Base-by-base conservation (phyloP, 2,797 vertebrate genomes). In the Allobates femoralis region DNA sequence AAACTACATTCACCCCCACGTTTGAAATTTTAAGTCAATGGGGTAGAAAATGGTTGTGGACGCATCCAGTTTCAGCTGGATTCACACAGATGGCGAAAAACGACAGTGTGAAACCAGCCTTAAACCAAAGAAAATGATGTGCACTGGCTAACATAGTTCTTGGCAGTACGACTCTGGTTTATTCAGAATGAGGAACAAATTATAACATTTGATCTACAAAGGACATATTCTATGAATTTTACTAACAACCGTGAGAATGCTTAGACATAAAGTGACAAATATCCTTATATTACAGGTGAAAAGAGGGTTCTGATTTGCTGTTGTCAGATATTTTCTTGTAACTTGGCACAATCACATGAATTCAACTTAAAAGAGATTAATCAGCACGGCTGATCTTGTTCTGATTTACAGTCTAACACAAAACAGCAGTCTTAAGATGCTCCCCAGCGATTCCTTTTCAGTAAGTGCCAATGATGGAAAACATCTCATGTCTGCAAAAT, bases 391-490 rank as follows among this genome's bases (percentile, higher is more conserved):
- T 91, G 93, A 90, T 91, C 91, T 93, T 93, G 90, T 91, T 92
- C 92, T 93, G 92, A 93, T 94, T 95, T 94, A 90, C 90, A 90
- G 89, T 88, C 56, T 93, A 94, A 94, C 92, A 94, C 92, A 94
- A 94, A 95, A 91, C 93, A 95, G 93, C 93, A 93, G 90, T 88
- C 87, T 89, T 84, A 77, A 82, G 88, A 71, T 92, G 90, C 87
- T 95, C 94, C 92, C 93, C 23, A 81, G 91, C 92, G 94, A 91
- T 91, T 92, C 92, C 90, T 90, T 93, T 93, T 94, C 93, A 93
- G 90, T 91, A 94, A 83, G 93, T 95, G 94, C 92, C 92, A 93
- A 85, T 94, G 94, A 95, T 92, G 91, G 91, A 94, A 95, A 95
- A 92, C 94, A 95, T 91, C 89, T 88, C 90, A 88, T 79, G 89